A percentile compares a stretch with the other conserved stretches of the same genome.
Evolutionary conservation across 2,113 vertebrate species (phyloP).

Genomic region (Setophaga kirtlandii): DNA sequence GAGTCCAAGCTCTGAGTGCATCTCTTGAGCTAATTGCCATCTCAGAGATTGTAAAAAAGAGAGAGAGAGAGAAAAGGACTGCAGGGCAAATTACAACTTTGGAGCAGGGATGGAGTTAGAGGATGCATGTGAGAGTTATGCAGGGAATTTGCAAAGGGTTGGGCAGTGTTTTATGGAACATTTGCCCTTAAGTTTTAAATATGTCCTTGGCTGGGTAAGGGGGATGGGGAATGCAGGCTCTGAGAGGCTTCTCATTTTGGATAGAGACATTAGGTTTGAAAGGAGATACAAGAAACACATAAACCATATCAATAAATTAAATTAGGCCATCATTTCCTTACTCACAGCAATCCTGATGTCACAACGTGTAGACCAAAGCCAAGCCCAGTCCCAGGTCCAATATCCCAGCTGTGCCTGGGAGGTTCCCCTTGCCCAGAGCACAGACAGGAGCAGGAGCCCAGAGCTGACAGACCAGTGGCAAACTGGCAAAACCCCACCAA

Average conservation of each 20-base stretch:
- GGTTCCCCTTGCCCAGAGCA: not conserved
- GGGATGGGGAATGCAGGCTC: not conserved
- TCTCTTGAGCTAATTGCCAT: constrained; percentile 58
- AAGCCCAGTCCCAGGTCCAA: not conserved
- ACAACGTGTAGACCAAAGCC: not conserved
- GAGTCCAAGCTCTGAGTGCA: constrained; percentile 40
- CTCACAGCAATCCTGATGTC: not conserved
- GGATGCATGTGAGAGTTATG: constrained; percentile 53
- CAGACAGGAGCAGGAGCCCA: not conserved
- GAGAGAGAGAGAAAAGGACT: not conserved
- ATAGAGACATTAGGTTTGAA: not conserved
- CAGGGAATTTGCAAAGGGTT: constrained; percentile 47
- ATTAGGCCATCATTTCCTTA: not conserved
- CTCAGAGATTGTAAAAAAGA: constrained; percentile 31
- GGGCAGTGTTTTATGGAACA: constrained; percentile 60
- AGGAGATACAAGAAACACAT: not conserved
- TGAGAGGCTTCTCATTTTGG: not conserved
- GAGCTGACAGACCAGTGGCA: not conserved
- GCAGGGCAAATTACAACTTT: constrained; percentile 43
- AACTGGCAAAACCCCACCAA: not conserved
- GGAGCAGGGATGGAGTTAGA: constrained; percentile 25
- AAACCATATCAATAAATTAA: not conserved
- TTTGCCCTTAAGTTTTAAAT: constrained; percentile 73
- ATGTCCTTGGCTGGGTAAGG: not conserved
- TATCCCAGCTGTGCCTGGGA: not conserved